Conservation (phyloP, 1,140 invertebrate genomes). For the Solenopsis fugax region DNA sequence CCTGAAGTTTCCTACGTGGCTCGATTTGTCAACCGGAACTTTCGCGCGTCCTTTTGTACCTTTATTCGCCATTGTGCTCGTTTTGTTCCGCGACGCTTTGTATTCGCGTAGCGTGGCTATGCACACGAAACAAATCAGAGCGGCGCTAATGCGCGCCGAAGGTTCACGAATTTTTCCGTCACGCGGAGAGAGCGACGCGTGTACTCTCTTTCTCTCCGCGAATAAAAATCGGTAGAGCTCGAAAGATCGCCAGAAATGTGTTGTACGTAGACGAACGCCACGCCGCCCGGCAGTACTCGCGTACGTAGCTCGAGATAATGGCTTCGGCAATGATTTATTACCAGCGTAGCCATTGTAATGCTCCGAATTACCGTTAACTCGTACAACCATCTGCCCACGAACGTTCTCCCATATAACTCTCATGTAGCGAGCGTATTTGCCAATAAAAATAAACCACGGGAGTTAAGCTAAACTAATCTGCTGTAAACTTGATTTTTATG, state of each 20-base stretch:
- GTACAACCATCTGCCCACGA: conserved; percentile 56
- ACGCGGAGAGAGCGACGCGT: not conserved
- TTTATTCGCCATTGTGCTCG: conserved; percentile 44
- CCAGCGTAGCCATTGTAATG: conserved; percentile 60
- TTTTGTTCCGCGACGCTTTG: conserved; percentile 36
- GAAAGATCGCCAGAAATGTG: conserved; percentile 51
- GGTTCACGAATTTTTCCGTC: conserved; percentile 39
- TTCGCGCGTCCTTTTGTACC: conserved; percentile 51
- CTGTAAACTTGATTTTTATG: conserved; percentile 32
- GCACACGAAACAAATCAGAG: conserved; percentile 57
- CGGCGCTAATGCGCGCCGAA: conserved; percentile 48
- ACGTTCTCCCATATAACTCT: conserved; percentile 37
- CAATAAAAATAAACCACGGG: conserved; percentile 45
- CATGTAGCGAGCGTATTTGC: conserved; percentile 33
- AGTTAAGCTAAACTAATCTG: conserved; percentile 21
- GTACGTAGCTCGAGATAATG: conserved; percentile 45
- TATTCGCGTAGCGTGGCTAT: conserved; percentile 31
- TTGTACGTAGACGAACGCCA: conserved; percentile 2
- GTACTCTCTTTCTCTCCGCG: not conserved
- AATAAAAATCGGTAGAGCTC: conserved; percentile 46
- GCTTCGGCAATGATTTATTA: conserved; percentile 59
- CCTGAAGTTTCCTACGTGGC: conserved; percentile 44
- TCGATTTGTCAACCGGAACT: conserved; percentile 58
- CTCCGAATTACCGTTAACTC: conserved; percentile 64
- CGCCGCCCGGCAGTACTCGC: conserved; percentile 23